Percentiles rank a stretch among this genome's conserved stretches.
Conservation (phyloP, 2,113 vertebrate species). For the Plectropomus leopardus region DNA sequence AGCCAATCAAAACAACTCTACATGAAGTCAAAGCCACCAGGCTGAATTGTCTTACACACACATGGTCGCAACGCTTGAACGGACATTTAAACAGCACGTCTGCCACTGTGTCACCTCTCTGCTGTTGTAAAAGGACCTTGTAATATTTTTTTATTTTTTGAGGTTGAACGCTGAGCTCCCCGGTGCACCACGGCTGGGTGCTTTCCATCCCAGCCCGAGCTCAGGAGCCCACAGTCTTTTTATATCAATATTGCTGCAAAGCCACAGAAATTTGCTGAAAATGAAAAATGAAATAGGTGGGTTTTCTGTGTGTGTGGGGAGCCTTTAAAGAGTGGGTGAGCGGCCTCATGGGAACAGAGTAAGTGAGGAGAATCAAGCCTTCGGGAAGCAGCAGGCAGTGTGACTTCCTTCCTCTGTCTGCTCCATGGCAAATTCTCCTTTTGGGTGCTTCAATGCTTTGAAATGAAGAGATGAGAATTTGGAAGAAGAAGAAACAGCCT, state of each 20-base stretch:
- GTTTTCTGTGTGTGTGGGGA: constrained; percentile 38
- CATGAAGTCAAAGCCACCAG: constrained; percentile 49
- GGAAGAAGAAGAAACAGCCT: background rate
- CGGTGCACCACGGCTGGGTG: constrained; percentile 42
- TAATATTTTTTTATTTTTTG: constrained; percentile 16
- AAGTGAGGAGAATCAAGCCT: constrained; percentile 57
- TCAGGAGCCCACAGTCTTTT: constrained; percentile 42
- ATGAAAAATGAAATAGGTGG: constrained; percentile 72
- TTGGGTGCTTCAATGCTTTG: constrained; percentile 27
- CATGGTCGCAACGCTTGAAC: constrained; percentile 30
- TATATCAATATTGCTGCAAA: constrained; percentile 71
- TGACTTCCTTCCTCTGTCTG: constrained; percentile 37
- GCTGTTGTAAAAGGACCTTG: constrained; percentile 45
- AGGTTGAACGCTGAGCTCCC: constrained; percentile 29
- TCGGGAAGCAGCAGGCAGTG: constrained; percentile 55
- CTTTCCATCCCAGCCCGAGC: constrained; percentile 33
- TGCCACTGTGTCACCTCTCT: constrained; percentile 44
- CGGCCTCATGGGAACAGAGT: constrained; percentile 50
- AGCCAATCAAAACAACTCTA: constrained; percentile 67
- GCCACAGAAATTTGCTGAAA: constrained; percentile 68
- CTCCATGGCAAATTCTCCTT: constrained; percentile 12
- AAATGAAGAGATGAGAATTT: constrained; percentile 40
- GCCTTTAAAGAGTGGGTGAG: constrained; percentile 59
- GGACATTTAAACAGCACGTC: constrained; percentile 54
- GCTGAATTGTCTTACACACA: constrained; percentile 39